Conservation (phyloP, 92 coral and sea anemone genomes). For the Zoanthus gigantus region DNA sequence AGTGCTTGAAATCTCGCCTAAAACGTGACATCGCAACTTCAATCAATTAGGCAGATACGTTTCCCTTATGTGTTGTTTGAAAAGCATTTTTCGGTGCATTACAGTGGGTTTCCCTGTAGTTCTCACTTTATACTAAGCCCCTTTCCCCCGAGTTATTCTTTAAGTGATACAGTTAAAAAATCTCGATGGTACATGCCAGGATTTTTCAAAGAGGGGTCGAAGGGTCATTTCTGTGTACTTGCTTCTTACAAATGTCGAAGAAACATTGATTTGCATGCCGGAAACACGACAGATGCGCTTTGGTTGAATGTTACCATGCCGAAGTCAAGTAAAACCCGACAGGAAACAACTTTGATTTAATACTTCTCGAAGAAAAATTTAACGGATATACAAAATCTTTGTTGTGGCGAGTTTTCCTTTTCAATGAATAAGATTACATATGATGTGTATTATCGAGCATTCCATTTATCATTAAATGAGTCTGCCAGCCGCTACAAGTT, state of each 20-base stretch:
- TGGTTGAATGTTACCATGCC: constrained; percentile 27
- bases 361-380: constrained; percentile 36
- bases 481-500: constrained; percentile 23
- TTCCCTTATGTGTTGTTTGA: constrained; percentile 64
- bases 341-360: constrained; percentile 53
- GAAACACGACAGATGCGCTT: constrained; percentile 67
- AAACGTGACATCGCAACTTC: constrained; percentile 63
- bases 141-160: background rate
- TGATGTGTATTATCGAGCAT: background rate
- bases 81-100: constrained; percentile 6
- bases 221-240: constrained; percentile 84
- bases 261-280: constrained; percentile 83
- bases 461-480: constrained; percentile 25
- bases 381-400: constrained; percentile 44
- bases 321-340: constrained; percentile 59
- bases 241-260: constrained; percentile 61
- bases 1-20: constrained; percentile 9
- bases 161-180: constrained; percentile 59
- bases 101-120: constrained; percentile 25
- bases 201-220: constrained; percentile 81
- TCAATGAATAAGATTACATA: constrained; percentile 31
- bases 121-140: background rate
- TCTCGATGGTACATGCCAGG: constrained; percentile 72
- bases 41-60: constrained; percentile 79
- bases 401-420: constrained; percentile 55